Percentiles rank a stretch among this genome's conserved stretches.
Evolutionary conservation across 2,888 invertebrate species (phyloP).

Genomic region (Ennomos fuscantarius): DNA sequence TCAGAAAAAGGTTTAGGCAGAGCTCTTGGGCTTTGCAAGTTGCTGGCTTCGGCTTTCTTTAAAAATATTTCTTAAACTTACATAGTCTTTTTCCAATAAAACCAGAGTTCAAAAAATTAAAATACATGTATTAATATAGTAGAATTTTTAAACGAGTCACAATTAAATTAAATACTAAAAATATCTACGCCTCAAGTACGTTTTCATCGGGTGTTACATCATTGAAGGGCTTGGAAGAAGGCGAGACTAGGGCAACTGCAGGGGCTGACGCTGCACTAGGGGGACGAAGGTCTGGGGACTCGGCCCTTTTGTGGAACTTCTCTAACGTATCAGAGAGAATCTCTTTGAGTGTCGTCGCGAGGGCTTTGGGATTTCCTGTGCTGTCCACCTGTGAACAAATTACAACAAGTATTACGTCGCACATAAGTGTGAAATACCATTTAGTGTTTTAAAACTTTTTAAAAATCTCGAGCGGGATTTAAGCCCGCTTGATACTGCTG

Average conservation of each 20-base stretch:
- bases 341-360: slow-evolving; percentile 72
- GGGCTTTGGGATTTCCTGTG: slow-evolving; percentile 69
- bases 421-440: too few relatives aligned
- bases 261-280: slow-evolving; percentile 50
- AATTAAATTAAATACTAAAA: slow-evolving; percentile 43
- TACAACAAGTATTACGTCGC: not conserved
- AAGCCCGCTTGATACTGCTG: too few relatives aligned
- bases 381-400: slow-evolving; percentile 64
- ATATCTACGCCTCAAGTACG: slow-evolving; percentile 36
- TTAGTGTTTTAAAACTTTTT: too few relatives aligned
- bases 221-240: slow-evolving; percentile 7
- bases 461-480: too few relatives aligned
- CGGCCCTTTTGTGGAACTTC: slow-evolving; percentile 52
- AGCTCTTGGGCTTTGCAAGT: too few relatives aligned
- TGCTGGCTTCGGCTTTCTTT: too few relatives aligned
- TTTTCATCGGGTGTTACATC: slow-evolving; percentile 4
- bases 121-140: slow-evolving; percentile 47
- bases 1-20: too few relatives aligned
- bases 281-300: slow-evolving; percentile 39
- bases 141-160: slow-evolving; percentile 52
- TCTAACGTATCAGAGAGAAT: slow-evolving; percentile 74
- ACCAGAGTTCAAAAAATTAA: slow-evolving; percentile 12
- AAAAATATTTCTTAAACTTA: too few relatives aligned
- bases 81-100: too few relatives aligned
- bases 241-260: slow-evolving; percentile 34